Conservation (phyloP, 2,888 invertebrate genomes). For the Cristatella mucedo region DNA sequence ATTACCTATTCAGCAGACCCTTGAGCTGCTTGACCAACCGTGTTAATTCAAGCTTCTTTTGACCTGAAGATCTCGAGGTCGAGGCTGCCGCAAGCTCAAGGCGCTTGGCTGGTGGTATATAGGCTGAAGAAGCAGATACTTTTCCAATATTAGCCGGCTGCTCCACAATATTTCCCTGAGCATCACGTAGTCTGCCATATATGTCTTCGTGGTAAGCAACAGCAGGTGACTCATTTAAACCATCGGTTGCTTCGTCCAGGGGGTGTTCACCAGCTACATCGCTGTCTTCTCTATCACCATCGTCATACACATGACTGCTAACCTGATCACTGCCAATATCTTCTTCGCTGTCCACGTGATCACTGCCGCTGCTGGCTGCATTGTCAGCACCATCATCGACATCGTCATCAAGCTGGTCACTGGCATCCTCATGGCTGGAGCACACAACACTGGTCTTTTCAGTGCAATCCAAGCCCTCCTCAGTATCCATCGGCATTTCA, state of each 20-base stretch:
- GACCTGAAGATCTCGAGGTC: slow-evolving; percentile 43
- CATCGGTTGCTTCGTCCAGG: slow-evolving; percentile 2
- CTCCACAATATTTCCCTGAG: slow-evolving; percentile 57
- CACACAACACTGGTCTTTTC: no score
- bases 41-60: slow-evolving; percentile 17
- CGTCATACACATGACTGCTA: slow-evolving; percentile 16
- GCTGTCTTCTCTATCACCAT: slow-evolving; percentile 3
- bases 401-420: slow-evolving; percentile 42
- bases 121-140: slow-evolving; percentile 41
- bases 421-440: slow-evolving; percentile 47
- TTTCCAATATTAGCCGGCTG: neutral
- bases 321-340: slow-evolving; percentile 16
- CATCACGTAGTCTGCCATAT: slow-evolving; percentile 68
- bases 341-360: slow-evolving; percentile 14
- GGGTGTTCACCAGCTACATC: slow-evolving; percentile 12
- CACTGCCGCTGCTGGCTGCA: slow-evolving; percentile 43
- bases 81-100: slow-evolving; percentile 41
- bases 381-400: neutral
- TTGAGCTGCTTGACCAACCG: slow-evolving; percentile 65
- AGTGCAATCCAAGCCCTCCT: no score
- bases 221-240: slow-evolving; percentile 12
- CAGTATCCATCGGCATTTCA: no score
- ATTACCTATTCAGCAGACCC: slow-evolving; percentile 71
- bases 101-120: slow-evolving; percentile 67
- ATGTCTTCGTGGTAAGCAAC: slow-evolving; percentile 75